Evolutionary conservation across 2,888 invertebrate species (phyloP).

Genomic region (Prosopocoilus inquinatus): DNA sequence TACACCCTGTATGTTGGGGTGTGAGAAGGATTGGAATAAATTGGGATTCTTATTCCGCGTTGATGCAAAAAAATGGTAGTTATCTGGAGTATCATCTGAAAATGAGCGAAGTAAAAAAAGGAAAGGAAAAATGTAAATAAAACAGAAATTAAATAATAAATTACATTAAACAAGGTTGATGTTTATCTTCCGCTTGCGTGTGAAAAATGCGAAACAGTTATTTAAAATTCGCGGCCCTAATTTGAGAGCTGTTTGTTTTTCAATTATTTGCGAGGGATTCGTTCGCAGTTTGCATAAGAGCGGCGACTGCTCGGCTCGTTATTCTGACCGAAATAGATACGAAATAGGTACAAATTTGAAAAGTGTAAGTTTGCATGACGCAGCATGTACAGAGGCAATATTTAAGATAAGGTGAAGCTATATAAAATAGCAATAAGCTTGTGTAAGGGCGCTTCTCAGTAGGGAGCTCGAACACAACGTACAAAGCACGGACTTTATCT

Average conservation of each 20-base stretch:
- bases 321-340: conserved; percentile 9
- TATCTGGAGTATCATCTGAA: too few species aligned
- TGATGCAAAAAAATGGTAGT: neutral
- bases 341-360: conserved; percentile 21
- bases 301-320: neutral
- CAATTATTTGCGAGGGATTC: too few species aligned
- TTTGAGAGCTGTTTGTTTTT: too few species aligned
- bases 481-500: conserved; percentile 42
- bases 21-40: neutral
- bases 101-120: too few species aligned
- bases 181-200: neutral
- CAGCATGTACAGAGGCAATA: conserved; percentile 32
- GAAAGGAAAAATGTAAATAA: too few species aligned
- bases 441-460: conserved; percentile 14
- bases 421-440: conserved; percentile 23
- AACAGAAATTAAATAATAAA: too few species aligned
- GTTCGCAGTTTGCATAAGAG: too few species aligned
- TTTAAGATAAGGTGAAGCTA: conserved; percentile 35
- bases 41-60: conserved; percentile 7
- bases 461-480: conserved; percentile 23
- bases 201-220: conserved; percentile 1
- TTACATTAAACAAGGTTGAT: too few species aligned
- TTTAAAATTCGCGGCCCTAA: neutral
- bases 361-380: conserved; percentile 34
- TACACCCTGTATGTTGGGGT: too few species aligned